Percentiles rank a stretch among this genome's conserved stretches.
These are phyloP conservation scores for Piliocolobus tephrosceles DNA, from an alignment of 2,113 vertebrate species.

Conservation along the genomic window DNA sequence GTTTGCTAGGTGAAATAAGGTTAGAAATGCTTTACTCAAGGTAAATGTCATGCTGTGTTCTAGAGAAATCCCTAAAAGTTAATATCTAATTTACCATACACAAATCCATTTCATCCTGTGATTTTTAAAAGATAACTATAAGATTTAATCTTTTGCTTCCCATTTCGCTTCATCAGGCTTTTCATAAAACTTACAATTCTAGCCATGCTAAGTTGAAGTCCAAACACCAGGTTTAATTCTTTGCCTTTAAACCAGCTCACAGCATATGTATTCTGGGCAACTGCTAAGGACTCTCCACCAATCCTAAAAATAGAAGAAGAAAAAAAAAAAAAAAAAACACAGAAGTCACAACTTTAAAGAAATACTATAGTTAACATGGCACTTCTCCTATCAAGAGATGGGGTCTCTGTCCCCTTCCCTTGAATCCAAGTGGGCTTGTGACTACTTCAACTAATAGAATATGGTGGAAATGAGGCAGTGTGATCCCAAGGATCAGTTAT, in stretches of 20 bases:
- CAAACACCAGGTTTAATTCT: conserved; percentile 97
- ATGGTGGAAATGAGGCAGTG: background rate
- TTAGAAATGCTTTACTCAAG: background rate
- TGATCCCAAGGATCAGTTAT: background rate
- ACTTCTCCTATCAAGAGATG: background rate
- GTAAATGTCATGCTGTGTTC: background rate
- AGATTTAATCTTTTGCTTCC: background rate
- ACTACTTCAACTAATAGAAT: background rate
- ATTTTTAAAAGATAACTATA: background rate
- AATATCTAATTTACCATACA: background rate
- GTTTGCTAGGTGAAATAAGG: background rate
- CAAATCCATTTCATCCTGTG: background rate
- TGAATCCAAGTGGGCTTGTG: background rate
- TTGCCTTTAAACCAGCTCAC: conserved; percentile 99
- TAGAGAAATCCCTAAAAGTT: background rate
- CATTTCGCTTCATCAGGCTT: background rate
- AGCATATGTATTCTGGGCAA: conserved; percentile 98
- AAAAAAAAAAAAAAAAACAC: background rate
- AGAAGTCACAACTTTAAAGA: background rate
- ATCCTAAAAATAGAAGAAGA: conserved; percentile 84
- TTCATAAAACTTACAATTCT: conserved; percentile 89
- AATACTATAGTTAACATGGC: background rate
- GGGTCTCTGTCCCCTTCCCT: background rate
- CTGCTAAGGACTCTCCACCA: conserved; percentile 97
- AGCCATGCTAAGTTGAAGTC: conserved; percentile 98